Conservation (phyloP, 1,140 invertebrate species). For the Scylla paramamosain region DNA sequence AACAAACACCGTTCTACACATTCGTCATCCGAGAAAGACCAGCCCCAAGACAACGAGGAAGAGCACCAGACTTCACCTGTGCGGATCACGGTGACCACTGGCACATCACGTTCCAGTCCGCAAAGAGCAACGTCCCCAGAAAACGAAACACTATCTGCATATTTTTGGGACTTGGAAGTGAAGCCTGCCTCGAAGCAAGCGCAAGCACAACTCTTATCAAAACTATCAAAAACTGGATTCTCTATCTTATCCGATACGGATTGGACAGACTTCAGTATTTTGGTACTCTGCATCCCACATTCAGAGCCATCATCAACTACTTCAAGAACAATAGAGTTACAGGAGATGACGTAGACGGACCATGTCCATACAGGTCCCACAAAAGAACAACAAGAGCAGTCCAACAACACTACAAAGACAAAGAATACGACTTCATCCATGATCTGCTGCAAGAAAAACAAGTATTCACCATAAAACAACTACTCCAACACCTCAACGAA, state of each 20-base stretch:
- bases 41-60: background rate
- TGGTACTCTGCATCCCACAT: too few species aligned
- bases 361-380: too few species aligned
- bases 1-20: too few species aligned
- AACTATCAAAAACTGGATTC: constrained; percentile 32
- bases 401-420: background rate
- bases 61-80: constrained; percentile 38
- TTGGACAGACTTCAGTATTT: too few species aligned
- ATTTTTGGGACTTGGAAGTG: constrained; percentile 31
- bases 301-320: too few species aligned
- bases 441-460: background rate
- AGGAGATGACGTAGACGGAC: too few species aligned
- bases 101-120: constrained; percentile 58
- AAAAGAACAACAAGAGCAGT: too few species aligned
- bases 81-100: constrained; percentile 67
- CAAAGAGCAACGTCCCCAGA: background rate
- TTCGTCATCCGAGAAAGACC: constrained; percentile 29
- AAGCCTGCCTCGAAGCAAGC: constrained; percentile 13
- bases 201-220: constrained; percentile 39
- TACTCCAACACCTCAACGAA: background rate
- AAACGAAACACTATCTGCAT: background rate
- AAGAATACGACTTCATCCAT: constrained; percentile 21
- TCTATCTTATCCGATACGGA: constrained; percentile 39
- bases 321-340: too few species aligned
- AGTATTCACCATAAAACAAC: background rate